These are phyloP conservation scores for Diarsia rubi DNA, from an alignment of 2,888 invertebrate species.

Conservation along the genomic window DNA sequence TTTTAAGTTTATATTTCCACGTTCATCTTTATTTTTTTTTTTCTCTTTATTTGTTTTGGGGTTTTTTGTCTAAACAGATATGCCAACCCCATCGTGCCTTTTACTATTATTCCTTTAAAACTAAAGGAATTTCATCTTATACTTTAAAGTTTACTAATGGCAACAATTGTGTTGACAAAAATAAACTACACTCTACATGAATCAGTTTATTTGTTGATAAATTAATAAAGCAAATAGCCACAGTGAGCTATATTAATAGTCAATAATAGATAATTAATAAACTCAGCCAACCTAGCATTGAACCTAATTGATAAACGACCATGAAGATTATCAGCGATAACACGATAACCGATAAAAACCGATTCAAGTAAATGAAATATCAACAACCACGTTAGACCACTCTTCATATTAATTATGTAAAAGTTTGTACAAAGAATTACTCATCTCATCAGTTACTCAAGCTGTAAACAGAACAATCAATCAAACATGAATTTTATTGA, in stretches of 20 bases:
- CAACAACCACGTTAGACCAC: constrained; percentile 28
- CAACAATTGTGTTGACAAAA: not conserved
- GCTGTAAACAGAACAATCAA: constrained; percentile 73
- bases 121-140: no score
- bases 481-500: constrained; percentile 67
- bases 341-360: constrained; percentile 17
- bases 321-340: constrained; percentile 47
- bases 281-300: constrained; percentile 24
- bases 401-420: constrained; percentile 47
- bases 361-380: constrained; percentile 25
- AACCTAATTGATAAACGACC: constrained; percentile 49
- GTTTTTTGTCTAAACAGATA: no score
- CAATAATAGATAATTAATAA: constrained; percentile 57
- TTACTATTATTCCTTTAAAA: no score
- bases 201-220: constrained; percentile 19
- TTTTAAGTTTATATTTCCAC: no score
- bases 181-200: constrained; percentile 12
- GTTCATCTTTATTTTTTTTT: no score
- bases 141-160: no score
- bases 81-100: no score
- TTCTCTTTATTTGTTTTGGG: no score
- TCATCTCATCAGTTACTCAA: constrained; percentile 56
- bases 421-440: constrained; percentile 55
- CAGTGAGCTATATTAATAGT: constrained; percentile 36
- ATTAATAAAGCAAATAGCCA: constrained; percentile 15